phyloP scores from a whole-genome alignment of 2,797 vertebrate species.

The Channa striata region DNA sequence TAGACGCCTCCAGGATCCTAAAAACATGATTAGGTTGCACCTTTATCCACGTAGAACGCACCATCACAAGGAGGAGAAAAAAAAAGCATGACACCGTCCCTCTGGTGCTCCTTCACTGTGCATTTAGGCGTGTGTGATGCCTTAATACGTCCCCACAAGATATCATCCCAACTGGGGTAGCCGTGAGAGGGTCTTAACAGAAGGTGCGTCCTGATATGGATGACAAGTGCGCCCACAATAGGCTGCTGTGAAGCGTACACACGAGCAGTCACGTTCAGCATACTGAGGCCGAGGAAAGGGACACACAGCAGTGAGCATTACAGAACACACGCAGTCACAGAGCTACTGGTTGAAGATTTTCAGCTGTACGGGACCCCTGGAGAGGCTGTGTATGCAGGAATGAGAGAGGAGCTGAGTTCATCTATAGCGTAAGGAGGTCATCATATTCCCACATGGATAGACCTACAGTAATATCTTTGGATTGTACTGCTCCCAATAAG shows the following conservation, averaged over 20 bases:
- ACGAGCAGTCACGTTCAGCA: conserved; percentile 56
- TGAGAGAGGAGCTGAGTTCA: conserved; percentile 76
- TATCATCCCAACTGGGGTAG: conserved; percentile 56
- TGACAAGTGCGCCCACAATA: conserved; percentile 64
- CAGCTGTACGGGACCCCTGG: conserved; percentile 64
- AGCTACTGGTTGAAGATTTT: conserved; percentile 66
- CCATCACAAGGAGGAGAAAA: conserved; percentile 45
- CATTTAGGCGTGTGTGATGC: conserved; percentile 64
- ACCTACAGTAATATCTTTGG: conserved; percentile 87
- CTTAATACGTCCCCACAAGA: conserved; percentile 71
- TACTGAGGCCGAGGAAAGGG: conserved; percentile 49
- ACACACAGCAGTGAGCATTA: conserved; percentile 36
- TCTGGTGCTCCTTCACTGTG: conserved; percentile 64
- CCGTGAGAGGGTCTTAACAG: conserved; percentile 70
- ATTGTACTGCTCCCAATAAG: conserved; percentile 86
- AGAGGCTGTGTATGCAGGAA: conserved; percentile 68
- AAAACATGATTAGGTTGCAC: conserved; percentile 34
- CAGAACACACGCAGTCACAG: conserved; percentile 52
- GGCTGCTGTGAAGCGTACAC: conserved; percentile 52
- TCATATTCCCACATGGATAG: conserved; percentile 83
- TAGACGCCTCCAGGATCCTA: conserved; percentile 10
- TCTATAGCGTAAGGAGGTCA: conserved; percentile 85
- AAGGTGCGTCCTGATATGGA: conserved; percentile 72
- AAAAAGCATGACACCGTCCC: conserved; percentile 54
- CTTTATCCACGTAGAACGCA: conserved; percentile 49